phyloP scores from a whole-genome alignment of 2,113 vertebrate genomes.

The Isurus oxyrinchus region DNA sequence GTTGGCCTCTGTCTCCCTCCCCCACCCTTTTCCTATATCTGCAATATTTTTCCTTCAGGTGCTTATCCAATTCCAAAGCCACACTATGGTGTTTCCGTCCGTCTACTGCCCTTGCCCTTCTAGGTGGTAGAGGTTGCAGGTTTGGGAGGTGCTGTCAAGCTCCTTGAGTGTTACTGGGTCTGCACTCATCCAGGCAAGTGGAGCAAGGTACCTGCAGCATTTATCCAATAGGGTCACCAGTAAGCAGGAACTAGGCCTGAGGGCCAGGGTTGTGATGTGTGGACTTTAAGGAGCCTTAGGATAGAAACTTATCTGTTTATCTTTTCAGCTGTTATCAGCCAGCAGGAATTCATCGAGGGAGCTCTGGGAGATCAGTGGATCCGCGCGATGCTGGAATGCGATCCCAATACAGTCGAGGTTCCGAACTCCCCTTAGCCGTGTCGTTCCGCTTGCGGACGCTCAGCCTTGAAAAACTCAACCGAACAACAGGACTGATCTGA shows the following conservation, averaged over 20 bases:
- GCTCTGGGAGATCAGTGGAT: constrained; percentile 60
- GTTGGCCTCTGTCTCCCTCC: too few relatives aligned
- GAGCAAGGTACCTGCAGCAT: not conserved
- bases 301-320: not conserved
- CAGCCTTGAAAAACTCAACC: too few relatives aligned
- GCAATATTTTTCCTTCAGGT: too few relatives aligned
- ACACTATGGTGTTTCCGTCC: too few relatives aligned
- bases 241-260: not conserved
- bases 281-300: not conserved
- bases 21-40: too few relatives aligned
- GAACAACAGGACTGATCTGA: not conserved
- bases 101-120: too few relatives aligned
- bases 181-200: not conserved
- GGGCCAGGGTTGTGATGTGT: not conserved
- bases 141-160: not conserved
- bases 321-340: constrained; percentile 55
- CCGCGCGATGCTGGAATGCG: constrained; percentile 61
- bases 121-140: too few relatives aligned
- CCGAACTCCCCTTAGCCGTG: not conserved
- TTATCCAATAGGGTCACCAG: not conserved
- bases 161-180: not conserved
- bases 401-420: constrained; percentile 56
- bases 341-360: constrained; percentile 60
- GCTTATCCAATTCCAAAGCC: too few relatives aligned
- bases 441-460: too few relatives aligned